These are phyloP conservation scores for Euplagia quadripunctaria DNA, from an alignment of 2,888 invertebrate genomes.

Conservation along the genomic window DNA sequence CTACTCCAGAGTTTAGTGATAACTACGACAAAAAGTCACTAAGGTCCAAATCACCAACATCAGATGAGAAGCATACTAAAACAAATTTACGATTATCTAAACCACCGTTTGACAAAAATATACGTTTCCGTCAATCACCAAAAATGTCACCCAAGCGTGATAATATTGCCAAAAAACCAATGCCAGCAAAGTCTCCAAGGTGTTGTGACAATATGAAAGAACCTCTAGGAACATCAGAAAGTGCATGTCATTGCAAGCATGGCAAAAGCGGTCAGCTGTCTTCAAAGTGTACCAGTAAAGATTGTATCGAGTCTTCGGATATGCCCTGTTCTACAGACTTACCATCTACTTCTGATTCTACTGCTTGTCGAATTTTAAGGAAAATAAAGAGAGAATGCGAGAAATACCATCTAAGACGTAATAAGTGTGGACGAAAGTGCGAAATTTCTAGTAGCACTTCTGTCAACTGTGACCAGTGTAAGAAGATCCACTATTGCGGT, in stretches of 20 bases:
- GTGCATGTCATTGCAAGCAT: slow-evolving; percentile 41
- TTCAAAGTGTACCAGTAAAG: slow-evolving; percentile 54
- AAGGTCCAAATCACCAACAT: slow-evolving; percentile 13
- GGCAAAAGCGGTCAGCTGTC: slow-evolving; percentile 70
- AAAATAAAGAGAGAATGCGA: slow-evolving; percentile 81
- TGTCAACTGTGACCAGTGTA: slow-evolving; percentile 74
- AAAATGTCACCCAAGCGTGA: not conserved
- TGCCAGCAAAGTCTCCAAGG: not conserved
- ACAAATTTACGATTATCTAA: slow-evolving; percentile 8
- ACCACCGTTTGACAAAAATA: slow-evolving; percentile 1
- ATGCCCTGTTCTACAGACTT: slow-evolving; percentile 69
- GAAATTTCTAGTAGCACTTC: slow-evolving; percentile 78
- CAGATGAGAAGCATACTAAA: not conserved
- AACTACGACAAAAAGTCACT: slow-evolving; percentile 1
- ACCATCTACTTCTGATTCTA: slow-evolving; percentile 76
- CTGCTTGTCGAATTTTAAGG: slow-evolving; percentile 75
- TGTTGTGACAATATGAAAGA: slow-evolving; percentile 14
- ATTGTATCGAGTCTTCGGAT: slow-evolving; percentile 68
- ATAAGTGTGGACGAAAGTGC: slow-evolving; percentile 66
- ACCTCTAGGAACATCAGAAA: slow-evolving; percentile 17
- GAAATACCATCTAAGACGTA: slow-evolving; percentile 76
- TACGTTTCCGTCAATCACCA: slow-evolving; percentile 1
- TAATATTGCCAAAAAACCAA: not conserved
- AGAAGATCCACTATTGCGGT: slow-evolving; percentile 67
- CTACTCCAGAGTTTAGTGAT: slow-evolving; percentile 14